Evolutionary conservation across 1,140 invertebrate genomes (phyloP), one percentile per base, ranked within the genome.

Genomic region (Zaprionus taronus): DNA sequence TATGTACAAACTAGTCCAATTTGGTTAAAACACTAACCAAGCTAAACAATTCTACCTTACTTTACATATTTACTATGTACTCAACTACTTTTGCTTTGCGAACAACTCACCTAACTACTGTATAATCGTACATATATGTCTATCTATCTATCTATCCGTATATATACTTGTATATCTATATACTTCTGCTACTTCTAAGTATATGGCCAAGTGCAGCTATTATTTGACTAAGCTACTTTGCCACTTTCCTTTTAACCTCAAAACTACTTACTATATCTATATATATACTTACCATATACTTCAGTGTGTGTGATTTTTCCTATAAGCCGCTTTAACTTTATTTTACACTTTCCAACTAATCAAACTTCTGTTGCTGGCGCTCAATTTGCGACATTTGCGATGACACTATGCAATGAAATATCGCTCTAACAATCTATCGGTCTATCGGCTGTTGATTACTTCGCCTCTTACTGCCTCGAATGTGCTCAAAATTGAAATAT

Each of bases 71-170:
- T 55, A 55, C 63, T 65, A n/a, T 56, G 34, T 22, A 53, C 63
- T 71, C 61, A 64, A 38, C 68, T 58, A 67, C 20, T 67, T 73
- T 73, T 70, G 51, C 66, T 69, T 62, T 69, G 64, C 49, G 22
- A 62, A 62, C 55, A 70, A 62, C 38, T 49, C 57, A 72, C 70
- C 38, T 72, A 57, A 57, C 62, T 44, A 17, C 41, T 47, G n/a
- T 47, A 47, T 47, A 47, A 17, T 17, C 55, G 36, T 58, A 65
- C 57, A 44, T 69, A 60, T 24, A 41, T 56, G 38, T 53, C 12
- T 49, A 15, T 34, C 11, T n/a, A 34, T 57, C 11, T 58, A 34
- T 57, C 11, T 58, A 17, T 73, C 26, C 68, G 47, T 61, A 56
- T 69, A 47, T n/a, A n/a, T 44, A 28, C n/a, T n/a, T n/a, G n/a